phyloP scores from a whole-genome alignment of 2,797 vertebrate species.

The Babyrousa celebensis region DNA sequence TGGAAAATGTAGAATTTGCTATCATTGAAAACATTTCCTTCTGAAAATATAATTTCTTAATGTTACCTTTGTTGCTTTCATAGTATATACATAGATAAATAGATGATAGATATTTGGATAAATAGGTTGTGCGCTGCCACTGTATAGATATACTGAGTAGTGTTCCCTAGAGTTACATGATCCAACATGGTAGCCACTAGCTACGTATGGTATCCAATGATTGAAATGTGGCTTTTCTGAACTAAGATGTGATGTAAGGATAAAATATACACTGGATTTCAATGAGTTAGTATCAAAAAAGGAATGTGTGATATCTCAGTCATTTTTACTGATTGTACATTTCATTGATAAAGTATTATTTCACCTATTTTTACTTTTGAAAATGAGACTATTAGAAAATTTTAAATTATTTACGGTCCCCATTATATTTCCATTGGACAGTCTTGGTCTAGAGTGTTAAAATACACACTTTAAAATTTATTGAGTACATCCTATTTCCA shows the following conservation, averaged over 20 bases:
- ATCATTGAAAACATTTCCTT: neutral
- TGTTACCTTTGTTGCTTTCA: neutral
- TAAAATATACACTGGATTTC: neutral
- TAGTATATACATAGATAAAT: neutral
- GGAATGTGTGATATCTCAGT: neutral
- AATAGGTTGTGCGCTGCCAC: neutral
- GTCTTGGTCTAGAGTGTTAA: neutral
- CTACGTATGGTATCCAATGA: neutral
- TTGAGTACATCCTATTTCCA: neutral
- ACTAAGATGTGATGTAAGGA: neutral
- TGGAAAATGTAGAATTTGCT: neutral
- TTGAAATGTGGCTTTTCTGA: neutral
- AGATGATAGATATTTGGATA: neutral
- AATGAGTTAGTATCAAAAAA: slow-evolving; percentile 9
- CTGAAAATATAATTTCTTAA: neutral
- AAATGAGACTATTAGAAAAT: neutral
- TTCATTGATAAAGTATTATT: neutral
- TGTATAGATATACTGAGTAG: neutral
- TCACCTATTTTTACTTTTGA: neutral
- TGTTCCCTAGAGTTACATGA: neutral
- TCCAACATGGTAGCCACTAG: neutral
- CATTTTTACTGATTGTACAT: neutral
- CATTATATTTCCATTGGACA: neutral
- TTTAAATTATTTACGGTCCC: neutral
- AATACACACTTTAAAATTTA: neutral